phyloP scores from a whole-genome alignment of 2,888 invertebrate genomes.

The Drosophila helvetica region DNA sequence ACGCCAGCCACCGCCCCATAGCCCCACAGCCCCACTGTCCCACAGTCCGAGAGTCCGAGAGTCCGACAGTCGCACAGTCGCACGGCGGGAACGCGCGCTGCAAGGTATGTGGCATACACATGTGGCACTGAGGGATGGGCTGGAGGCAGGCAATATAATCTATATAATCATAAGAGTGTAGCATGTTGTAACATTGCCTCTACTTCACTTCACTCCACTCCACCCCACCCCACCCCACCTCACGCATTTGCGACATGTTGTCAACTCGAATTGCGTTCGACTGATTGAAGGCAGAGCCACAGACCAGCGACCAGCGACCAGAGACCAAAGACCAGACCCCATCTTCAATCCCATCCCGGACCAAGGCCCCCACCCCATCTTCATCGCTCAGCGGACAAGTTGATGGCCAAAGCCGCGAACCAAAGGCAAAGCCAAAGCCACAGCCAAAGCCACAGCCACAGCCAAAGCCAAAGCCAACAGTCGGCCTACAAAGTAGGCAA shows the following conservation, averaged over 20 bases:
- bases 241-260: slow-evolving; percentile 81
- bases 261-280: slow-evolving; percentile 83
- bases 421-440: slow-evolving; percentile 38
- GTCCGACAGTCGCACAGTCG: too few relatives aligned
- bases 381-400: slow-evolving; percentile 58
- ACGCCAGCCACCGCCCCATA: slow-evolving; percentile 51
- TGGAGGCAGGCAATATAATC: slow-evolving; percentile 65
- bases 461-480: slow-evolving; percentile 38
- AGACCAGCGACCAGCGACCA: slow-evolving; percentile 33
- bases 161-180: slow-evolving; percentile 75
- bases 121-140: slow-evolving; percentile 10
- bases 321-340: slow-evolving; percentile 8
- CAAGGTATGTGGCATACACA: slow-evolving; percentile 56
- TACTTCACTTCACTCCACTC: background rate
- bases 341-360: slow-evolving; percentile 17
- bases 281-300: slow-evolving; percentile 73
- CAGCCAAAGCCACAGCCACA: slow-evolving; percentile 39
- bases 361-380: slow-evolving; percentile 21
- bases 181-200: slow-evolving; percentile 63
- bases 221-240: slow-evolving; percentile 26
- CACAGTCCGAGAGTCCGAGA: background rate
- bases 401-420: slow-evolving; percentile 53
- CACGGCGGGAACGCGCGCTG: slow-evolving; percentile 4
- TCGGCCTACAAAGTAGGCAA: slow-evolving; percentile 63
- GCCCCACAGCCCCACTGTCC: slow-evolving; percentile 26